Evolutionary conservation across 2,113 vertebrate species (phyloP).

Genomic region (Salvelinus sp.): DNA sequence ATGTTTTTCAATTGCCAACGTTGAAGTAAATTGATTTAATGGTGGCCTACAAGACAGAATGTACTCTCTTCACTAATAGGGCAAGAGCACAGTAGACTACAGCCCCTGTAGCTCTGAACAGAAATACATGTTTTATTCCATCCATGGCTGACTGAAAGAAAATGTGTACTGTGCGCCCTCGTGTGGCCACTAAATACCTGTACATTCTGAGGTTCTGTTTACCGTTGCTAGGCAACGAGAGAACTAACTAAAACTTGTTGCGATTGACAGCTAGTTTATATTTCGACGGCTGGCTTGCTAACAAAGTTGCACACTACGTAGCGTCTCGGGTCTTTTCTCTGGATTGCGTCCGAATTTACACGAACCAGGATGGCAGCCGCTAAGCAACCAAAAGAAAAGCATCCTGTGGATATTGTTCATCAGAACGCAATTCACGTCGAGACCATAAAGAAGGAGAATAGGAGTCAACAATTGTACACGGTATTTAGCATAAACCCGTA

Average conservation of each 20-base stretch:
- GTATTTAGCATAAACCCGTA: slow-evolving; percentile 79
- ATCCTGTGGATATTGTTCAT: slow-evolving; percentile 63
- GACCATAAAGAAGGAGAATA: slow-evolving; percentile 77
- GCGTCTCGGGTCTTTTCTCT: background rate
- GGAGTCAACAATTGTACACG: slow-evolving; percentile 76
- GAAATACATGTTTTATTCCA: too few species aligned
- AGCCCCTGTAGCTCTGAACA: background rate
- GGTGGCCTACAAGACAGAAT: too few species aligned
- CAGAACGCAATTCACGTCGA: slow-evolving; percentile 76
- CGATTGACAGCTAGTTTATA: too few species aligned
- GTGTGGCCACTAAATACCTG: slow-evolving; percentile 24
- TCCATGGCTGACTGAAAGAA: background rate
- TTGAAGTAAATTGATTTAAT: too few species aligned
- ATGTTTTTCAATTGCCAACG: too few species aligned
- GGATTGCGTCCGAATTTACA: background rate
- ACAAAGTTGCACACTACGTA: background rate
- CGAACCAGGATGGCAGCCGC: slow-evolving; percentile 44
- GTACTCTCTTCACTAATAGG: too few species aligned
- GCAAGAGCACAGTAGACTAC: background rate
- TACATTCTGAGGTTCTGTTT: slow-evolving; percentile 30
- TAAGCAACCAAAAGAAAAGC: slow-evolving; percentile 23
- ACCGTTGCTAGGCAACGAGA: slow-evolving; percentile 51
- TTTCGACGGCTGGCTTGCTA: background rate
- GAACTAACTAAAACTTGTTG: background rate
- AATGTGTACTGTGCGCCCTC: slow-evolving; percentile 42